Base-by-base conservation (phyloP, 2,113 vertebrate genomes). In the Scytalopus superciliaris region DNA sequence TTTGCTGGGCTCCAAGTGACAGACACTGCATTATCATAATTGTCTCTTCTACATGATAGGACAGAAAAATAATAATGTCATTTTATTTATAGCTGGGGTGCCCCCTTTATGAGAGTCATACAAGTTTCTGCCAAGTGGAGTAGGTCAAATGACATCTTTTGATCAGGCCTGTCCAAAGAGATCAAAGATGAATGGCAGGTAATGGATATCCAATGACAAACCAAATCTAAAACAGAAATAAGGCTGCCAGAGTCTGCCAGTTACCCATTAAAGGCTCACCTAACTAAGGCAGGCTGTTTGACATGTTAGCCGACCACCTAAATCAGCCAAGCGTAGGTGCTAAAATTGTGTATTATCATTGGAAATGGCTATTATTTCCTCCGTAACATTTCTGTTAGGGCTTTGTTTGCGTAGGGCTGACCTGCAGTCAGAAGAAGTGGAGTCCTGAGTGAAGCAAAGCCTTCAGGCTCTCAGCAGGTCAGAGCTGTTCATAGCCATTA, bases 281-380 rank as follows among this genome's bases (percentile, higher is more conserved):
- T 98, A 98, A 98, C 98, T 98, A 98, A 98, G 98, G 98, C 99
- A 98, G 98, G 98, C 98, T 98, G 98, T 98, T 98, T 99, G 98
- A 99, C 98, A 98, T 96, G 88, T 98, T 97, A 97, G 98, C 98
- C 98, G 97, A 98, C 98, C 98, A 98, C 98, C 98, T 99, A 99
- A 99, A 99, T 99, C 99, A 99, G 98, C 98, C 98, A 98, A 98
- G 98, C 98, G 98, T 98, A 98, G 96, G 97, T 97, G 98, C 98
- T 98, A 99, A 99, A 99, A 99, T 99, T 99, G 99, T 99, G 99
- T 99, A 99, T 99, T 99, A 99, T 99, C 99, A 99, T 99, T 99
- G 99, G 99, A 99, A 99, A 99, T 99, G 99, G 99, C 99, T 99
- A 98, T 99, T 99, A 99, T 99, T 99, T 99, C 99, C 99, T 98